A percentile compares a stretch with the other conserved stretches of the same genome.
These are phyloP conservation scores for Rostratula benghalensis DNA, from an alignment of 2,113 vertebrate genomes.

Conservation along the genomic window DNA sequence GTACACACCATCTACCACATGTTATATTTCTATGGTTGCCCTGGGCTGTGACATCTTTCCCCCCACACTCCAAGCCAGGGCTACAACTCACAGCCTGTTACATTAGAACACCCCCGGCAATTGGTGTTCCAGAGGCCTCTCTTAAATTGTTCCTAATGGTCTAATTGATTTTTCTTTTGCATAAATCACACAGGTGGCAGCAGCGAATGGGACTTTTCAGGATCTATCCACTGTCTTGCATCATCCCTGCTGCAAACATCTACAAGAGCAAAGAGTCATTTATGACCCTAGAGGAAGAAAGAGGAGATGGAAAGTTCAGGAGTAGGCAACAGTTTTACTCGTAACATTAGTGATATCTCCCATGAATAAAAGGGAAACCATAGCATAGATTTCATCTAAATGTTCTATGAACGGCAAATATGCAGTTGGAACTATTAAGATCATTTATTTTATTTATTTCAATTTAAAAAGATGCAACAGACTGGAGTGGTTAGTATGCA, in stretches of 20 bases:
- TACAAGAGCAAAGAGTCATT: background rate
- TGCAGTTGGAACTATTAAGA: background rate
- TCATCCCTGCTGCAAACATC: background rate
- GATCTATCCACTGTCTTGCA: background rate
- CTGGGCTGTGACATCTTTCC: background rate
- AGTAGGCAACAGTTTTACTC: background rate
- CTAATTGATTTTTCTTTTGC: background rate
- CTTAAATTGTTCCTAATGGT: background rate
- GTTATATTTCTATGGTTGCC: background rate
- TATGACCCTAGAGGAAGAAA: background rate
- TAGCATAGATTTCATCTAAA: background rate
- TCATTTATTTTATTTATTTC: background rate
- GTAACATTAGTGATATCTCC: background rate
- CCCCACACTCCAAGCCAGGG: background rate
- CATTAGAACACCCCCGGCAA: background rate
- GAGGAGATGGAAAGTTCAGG: background rate
- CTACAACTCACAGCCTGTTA: background rate
- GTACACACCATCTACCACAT: background rate
- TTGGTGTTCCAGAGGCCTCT: background rate
- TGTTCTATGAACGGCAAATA: background rate
- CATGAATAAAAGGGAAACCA: background rate
- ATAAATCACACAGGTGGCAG: background rate
- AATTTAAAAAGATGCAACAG: background rate
- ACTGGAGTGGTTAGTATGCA: background rate
- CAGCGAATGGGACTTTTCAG: background rate